Evolutionary conservation across 2,888 invertebrate genomes (phyloP).

Genomic region (Caenorhabditis zanzibari): DNA sequence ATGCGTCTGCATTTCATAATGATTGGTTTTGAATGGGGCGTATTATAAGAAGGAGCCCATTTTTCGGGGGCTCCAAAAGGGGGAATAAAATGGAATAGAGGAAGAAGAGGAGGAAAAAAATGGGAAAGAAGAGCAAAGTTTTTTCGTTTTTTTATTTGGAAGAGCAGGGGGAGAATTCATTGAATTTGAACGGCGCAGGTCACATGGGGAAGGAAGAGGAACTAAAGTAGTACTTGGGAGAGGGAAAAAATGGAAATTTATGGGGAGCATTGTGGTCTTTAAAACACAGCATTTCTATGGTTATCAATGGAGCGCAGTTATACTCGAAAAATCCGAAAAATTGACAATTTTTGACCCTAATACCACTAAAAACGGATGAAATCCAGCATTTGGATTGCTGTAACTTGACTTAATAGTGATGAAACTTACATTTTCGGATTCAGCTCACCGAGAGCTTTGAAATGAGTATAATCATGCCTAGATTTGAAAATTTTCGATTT

Average conservation of each 20-base stretch:
- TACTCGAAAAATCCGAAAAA: not conserved
- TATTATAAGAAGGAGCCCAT: not conserved
- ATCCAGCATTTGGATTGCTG: not conserved
- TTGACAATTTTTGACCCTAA: not conserved
- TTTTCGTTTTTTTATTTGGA: conserved; percentile 8
- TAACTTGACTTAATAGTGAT: not conserved
- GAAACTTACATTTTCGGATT: not conserved
- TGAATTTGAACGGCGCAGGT: conserved; percentile 24
- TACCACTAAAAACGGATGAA: not conserved
- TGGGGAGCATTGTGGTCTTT: not conserved
- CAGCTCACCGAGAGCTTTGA: not conserved
- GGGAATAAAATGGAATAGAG: conserved; percentile 4
- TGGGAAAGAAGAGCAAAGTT: conserved; percentile 13
- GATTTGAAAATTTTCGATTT: not conserved
- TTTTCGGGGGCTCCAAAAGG: conserved; percentile 14
- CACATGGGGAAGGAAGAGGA: not conserved
- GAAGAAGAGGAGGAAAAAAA: not conserved
- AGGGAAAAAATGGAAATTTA: not conserved
- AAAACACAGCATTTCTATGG: no score
- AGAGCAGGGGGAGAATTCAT: conserved; percentile 8
- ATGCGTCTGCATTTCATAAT: conserved; percentile 21
- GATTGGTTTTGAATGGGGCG: conserved; percentile 24
- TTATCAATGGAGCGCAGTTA: no score
- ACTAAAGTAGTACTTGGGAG: not conserved
- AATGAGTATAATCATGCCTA: conserved; percentile 12